Evolutionary conservation across 2,888 invertebrate genomes (phyloP).

Genomic region (Biston betularia): DNA sequence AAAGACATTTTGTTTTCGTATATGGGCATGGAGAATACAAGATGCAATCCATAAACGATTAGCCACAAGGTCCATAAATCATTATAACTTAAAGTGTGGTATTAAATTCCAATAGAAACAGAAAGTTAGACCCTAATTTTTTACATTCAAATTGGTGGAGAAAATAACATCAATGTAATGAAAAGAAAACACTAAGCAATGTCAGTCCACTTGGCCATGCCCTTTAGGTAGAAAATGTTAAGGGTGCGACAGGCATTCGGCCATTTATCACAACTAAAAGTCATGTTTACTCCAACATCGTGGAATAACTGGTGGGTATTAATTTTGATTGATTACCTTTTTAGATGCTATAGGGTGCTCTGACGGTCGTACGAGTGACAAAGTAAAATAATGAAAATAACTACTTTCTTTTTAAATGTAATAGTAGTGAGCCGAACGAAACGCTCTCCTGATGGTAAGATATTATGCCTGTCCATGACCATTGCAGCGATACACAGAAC

Average conservation of each 20-base stretch:
- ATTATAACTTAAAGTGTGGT: no score
- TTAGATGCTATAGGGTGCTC: slow-evolving; percentile 6
- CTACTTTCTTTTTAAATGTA: no score
- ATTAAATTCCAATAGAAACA: not conserved
- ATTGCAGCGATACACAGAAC: no score
- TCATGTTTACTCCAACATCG: slow-evolving; percentile 38
- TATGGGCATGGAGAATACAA: no score
- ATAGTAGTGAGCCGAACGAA: no score
- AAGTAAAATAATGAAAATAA: not conserved
- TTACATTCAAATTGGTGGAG: not conserved
- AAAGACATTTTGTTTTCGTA: no score
- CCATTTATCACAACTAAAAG: slow-evolving; percentile 48
- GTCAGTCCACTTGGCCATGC: slow-evolving; percentile 8
- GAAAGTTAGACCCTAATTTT: not conserved
- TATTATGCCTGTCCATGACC: no score
- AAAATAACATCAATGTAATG: not conserved
- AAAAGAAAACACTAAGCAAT: slow-evolving; percentile 5
- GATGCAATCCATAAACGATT: no score
- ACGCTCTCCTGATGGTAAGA: no score
- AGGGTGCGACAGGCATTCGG: slow-evolving; percentile 20
- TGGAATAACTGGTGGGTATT: slow-evolving; percentile 38
- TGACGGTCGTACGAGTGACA: not conserved
- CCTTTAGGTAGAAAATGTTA: slow-evolving; percentile 31
- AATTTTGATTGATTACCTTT: slow-evolving; percentile 44
- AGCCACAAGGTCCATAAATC: no score